Base-by-base conservation (phyloP, 2,113 vertebrate genomes). In the Sinocyclocheilus rhinocerous region DNA sequence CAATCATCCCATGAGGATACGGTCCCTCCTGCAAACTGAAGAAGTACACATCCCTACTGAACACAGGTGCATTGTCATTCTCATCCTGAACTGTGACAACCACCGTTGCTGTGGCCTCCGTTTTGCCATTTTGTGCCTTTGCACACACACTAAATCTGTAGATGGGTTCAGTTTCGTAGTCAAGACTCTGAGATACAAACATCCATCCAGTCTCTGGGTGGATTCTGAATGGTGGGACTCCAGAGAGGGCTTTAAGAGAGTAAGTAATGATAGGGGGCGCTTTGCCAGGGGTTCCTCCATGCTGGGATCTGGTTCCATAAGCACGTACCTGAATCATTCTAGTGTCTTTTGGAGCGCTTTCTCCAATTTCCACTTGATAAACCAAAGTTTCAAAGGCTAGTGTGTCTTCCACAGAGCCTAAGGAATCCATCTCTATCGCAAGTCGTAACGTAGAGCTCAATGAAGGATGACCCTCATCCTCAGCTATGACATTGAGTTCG, bases 291-390 rank as follows among this genome's bases (percentile, higher is more conserved):
- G 20, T 69, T 20, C 57, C 84, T 61, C 42, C 48, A 8, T 84
- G 86, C 0, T 80, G 89, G 0, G 80, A 61, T 69, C 89, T 89
- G 2, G 87, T 81, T 0, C 77, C 83, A 65, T 93, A 90, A 0
- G 97, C 96, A 85, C 92, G 95, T 36, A 95, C 91, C 83, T 96
- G 97, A 84, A 99, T 92, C 20, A 99, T 89, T 12, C 52, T 91
- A 0, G 94, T 91, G 50, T 92, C 91, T n/a, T 85, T 91, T 0
- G 93, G 81, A 45, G 95, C 91, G 24, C 89, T 91, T 91, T 99
- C 98, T 9, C 95, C 96, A 0, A 97, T 94, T 91, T 98, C 97
- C 86, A 94, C 95, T 87, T 96, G 96, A 89, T 98, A 98, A 8
- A 97, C 92, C 63, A 98, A 86, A 0, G 96, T 96, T 90, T 96